Conservation (phyloP, 2,888 invertebrate species). For the Merodon equestris region DNA sequence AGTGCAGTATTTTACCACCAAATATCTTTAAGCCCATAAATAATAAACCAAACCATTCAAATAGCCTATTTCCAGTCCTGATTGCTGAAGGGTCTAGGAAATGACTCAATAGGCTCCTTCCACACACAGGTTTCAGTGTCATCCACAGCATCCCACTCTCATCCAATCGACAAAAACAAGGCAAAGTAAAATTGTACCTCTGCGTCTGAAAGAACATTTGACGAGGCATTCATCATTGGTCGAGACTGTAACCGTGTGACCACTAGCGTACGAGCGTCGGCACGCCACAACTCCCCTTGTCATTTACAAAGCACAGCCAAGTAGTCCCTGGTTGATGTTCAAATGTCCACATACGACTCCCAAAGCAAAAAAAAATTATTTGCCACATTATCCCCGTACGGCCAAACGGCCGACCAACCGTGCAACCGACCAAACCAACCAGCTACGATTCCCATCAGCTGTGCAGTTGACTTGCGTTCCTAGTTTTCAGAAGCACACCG, state of each 20-base stretch:
- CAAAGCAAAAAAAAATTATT: slow-evolving; percentile 6
- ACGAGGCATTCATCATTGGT: slow-evolving; percentile 38
- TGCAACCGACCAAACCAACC: background rate
- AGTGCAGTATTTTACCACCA: too few relatives aligned
- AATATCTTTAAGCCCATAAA: too few relatives aligned
- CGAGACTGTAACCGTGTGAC: slow-evolving; percentile 20
- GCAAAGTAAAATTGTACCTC: too few relatives aligned
- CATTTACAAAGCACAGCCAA: slow-evolving; percentile 14
- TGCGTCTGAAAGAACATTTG: slow-evolving; percentile 25
- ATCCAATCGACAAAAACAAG: slow-evolving; percentile 3
- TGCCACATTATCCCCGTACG: background rate
- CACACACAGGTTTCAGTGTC: too few relatives aligned
- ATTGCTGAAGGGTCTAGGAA: too few relatives aligned
- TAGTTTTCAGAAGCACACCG: background rate
- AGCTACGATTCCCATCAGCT: background rate
- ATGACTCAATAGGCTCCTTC: too few relatives aligned
- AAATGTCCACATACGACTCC: slow-evolving; percentile 4
- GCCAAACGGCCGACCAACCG: slow-evolving; percentile 3
- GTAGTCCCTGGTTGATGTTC: slow-evolving; percentile 19
- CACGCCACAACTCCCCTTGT: slow-evolving; percentile 20
- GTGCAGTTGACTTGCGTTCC: slow-evolving; percentile 8
- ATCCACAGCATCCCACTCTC: too few relatives aligned
- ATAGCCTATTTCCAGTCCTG: too few relatives aligned
- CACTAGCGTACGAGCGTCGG: slow-evolving; percentile 24
- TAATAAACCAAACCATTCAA: too few relatives aligned